Base-by-base conservation (phyloP, 2,797 vertebrate genomes). In the Falco columbarius region DNA sequence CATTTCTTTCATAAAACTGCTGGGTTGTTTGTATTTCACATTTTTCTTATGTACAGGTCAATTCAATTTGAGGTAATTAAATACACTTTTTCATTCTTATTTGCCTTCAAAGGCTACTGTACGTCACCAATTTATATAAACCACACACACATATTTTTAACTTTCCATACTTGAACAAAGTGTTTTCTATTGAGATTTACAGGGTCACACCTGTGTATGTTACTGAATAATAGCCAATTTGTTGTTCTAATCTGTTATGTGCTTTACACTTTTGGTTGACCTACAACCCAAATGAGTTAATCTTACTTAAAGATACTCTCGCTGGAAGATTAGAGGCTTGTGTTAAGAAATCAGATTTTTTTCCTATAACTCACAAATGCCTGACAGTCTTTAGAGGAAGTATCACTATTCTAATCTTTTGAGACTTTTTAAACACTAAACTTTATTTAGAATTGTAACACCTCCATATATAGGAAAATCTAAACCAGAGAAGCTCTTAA, bases 61-160 rank as follows among this genome's bases (percentile, higher is more conserved):
- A 81, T 96, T 94, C 82, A 74, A 76, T 91, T 95, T 86, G 56
- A 75, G 47, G 40, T 89, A 79, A 89, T 95, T 93, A 94, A 75
- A 93, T 86, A 36, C 42, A 84, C 36, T 95, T 94, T 89, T 82
- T 89, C 75, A 95, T 81, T 91, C 56, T 49, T 67, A 73, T 9
- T 95, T 1, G 14, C 81, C 72, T 95, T 84, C 19, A 18, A 72
- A 89, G 67, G 70, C 73, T 76, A 66, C 52, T 51, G 74, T 72
- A 59, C 75, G 70, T 95, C 86, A 79, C 87, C 81, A 81, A 46
- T 96, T 95, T 86, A 81, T 93, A 86, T 79, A 89, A 95, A 86
- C 77, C 81, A 47, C 90, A 52, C 36, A 89, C 82, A 76, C 36
- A 71, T 97, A 96, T 97, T 96, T 97, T 97, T 97, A 96, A 89